Conservation (phyloP, 2,797 vertebrate genomes). For the Phalanger gymnotis region DNA sequence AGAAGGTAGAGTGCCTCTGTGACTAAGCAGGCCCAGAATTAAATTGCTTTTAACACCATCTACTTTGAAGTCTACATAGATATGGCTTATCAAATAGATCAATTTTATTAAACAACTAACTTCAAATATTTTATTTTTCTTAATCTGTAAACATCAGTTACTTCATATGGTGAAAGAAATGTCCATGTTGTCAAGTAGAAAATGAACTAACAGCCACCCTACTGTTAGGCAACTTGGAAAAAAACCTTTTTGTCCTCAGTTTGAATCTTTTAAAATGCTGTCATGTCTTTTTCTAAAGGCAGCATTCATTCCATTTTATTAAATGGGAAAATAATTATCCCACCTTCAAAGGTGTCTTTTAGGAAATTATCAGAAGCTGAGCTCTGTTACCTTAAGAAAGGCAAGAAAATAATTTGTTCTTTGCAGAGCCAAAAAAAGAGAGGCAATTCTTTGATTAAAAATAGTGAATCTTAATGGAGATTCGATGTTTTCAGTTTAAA, state of each 20-base stretch:
- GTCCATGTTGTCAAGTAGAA: slow-evolving; percentile 23
- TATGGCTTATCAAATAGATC: not conserved
- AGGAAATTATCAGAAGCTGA: slow-evolving; percentile 32
- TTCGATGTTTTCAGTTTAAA: not conserved
- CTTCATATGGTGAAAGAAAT: not conserved
- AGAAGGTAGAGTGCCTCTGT: slow-evolving; percentile 10
- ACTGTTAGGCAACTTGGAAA: not conserved
- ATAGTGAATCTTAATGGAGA: not conserved
- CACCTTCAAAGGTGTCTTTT: slow-evolving; percentile 42
- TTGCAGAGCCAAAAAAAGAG: not conserved
- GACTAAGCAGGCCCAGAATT: slow-evolving; percentile 14
- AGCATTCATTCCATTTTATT: slow-evolving; percentile 34
- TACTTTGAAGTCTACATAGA: slow-evolving; percentile 4
- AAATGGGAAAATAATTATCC: slow-evolving; percentile 50
- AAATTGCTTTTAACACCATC: slow-evolving; percentile 9
- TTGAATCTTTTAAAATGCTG: slow-evolving; percentile 52
- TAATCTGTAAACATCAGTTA: slow-evolving; percentile 30
- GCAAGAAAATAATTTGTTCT: slow-evolving; percentile 9
- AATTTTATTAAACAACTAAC: slow-evolving; percentile 8
- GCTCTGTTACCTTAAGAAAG: slow-evolving; percentile 39
- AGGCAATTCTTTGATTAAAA: not conserved
- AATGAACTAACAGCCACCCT: slow-evolving; percentile 32
- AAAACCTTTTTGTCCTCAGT: slow-evolving; percentile 43
- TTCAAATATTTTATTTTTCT: slow-evolving; percentile 22
- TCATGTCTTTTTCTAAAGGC: slow-evolving; percentile 49